Evolutionary conservation across 2,113 vertebrate species (phyloP), one percentile per base, ranked within the genome.

Genomic region (Albula goreensis): DNA sequence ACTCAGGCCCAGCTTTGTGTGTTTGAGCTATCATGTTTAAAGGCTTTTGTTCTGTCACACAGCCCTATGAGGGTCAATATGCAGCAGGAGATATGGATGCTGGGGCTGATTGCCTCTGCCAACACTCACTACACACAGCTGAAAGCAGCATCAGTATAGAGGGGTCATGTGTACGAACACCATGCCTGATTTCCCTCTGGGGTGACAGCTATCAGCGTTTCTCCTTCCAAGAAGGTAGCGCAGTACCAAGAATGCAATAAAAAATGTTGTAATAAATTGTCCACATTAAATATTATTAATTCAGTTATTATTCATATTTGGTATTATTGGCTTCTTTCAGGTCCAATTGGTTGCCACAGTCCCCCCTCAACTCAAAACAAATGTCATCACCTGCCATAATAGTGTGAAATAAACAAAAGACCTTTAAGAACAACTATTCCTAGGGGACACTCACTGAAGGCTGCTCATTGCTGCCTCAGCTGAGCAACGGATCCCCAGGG

Each of bases 1-100:
- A 22, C 49, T n/a, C n/a, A 48, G 63, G 8, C 50, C 31, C 10
- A 22, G 84, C 84, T 85, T 63, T 85, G 52, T 81, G 50, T 85
- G 5, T 50, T 19, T 82, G 50, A 57, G 50, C 81, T 53, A 15
- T 56, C 80, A 57, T 81, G 77, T 51, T 17, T 22, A 31, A 74
- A 74, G 70, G 70, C 70, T 74, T 74, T 74, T 74, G 70, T 74
- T 56, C 12, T 12, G 7, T 56, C 53, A 9, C 53, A 9, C 53
- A 9, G 53, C 12, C 53, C 53, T 56, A 74, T 74, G 70, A 74
- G 70, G 70, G 70, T 10, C n/a, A 10, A 4, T 2, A 74, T 8
- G 4, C n/a, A 9, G 25, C n/a, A 22, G 60, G 70, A 74, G 70
- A 5, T 2, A 74, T 74, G 2, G 70, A 74, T 31, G 19, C 70